A percentile compares a stretch with the other conserved stretches of the same genome.
Conservation (phyloP, 1,140 invertebrate species). For the Hesperophylax magnus region DNA sequence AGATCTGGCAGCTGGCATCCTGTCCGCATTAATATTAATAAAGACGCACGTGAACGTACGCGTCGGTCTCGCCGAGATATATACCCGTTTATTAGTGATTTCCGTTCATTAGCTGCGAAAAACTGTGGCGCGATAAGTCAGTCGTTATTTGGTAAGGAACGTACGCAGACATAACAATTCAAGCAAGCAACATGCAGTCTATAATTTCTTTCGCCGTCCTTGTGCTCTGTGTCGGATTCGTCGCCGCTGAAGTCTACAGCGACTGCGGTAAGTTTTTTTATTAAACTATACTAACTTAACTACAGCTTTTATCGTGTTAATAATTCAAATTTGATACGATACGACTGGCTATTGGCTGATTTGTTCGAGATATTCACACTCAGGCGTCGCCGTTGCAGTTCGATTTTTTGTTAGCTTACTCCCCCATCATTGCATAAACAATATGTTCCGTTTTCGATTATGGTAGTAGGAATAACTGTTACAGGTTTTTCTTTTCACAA, state of each 20-base stretch:
- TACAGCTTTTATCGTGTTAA: no score
- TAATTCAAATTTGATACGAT: no score
- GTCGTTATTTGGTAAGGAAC: background rate
- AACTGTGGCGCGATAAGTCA: slow-evolving; percentile 19
- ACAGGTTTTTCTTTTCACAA: no score
- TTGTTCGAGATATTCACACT: no score
- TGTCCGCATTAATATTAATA: slow-evolving; percentile 40
- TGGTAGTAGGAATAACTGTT: no score
- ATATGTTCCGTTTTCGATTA: no score
- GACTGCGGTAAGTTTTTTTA: slow-evolving; percentile 10
- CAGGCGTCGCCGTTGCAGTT: no score
- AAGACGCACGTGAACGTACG: slow-evolving; percentile 14
- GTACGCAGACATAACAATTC: background rate
- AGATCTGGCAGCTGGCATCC: background rate
- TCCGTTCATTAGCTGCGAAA: slow-evolving; percentile 39
- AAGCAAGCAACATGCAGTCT: slow-evolving; percentile 8
- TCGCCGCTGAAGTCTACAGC: slow-evolving; percentile 2
- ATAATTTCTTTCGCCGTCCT: background rate
- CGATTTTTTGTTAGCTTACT: no score
- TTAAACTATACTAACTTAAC: no score
- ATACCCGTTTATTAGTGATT: slow-evolving; percentile 41
- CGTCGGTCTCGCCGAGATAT: slow-evolving; percentile 37
- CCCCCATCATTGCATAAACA: no score
- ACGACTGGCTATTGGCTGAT: no score
- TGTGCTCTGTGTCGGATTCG: background rate